A percentile compares a stretch with the other conserved stretches of the same genome.
Conservation (phyloP, 2,888 invertebrate genomes). For the Monopis laevigella region DNA sequence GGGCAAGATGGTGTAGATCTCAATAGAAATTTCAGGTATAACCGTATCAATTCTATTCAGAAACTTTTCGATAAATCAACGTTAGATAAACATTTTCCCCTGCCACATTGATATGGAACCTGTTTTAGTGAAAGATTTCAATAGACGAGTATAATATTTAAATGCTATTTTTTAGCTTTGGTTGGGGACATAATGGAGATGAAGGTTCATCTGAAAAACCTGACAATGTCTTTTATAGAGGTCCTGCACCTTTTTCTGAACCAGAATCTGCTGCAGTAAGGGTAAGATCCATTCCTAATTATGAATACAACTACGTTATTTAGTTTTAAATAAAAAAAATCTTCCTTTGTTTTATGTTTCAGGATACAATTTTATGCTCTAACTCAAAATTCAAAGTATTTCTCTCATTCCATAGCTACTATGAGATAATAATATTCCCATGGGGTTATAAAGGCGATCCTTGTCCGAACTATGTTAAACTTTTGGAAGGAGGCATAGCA, state of each 20-base stretch:
- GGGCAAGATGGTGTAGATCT: constrained; percentile 81
- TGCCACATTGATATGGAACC: too few relatives aligned
- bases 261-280: constrained; percentile 79
- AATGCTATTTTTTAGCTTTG: constrained; percentile 56
- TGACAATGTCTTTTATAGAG: constrained; percentile 82
- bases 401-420: constrained; percentile 56
- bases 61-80: too few relatives aligned
- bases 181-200: constrained; percentile 78
- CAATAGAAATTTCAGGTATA: constrained; percentile 87
- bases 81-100: too few relatives aligned
- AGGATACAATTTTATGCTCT: constrained; percentile 49
- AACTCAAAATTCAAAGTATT: constrained; percentile 45
- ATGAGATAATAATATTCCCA: constrained; percentile 52
- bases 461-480: constrained; percentile 43
- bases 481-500: constrained; percentile 43
- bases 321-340: background rate
- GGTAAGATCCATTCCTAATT: constrained; percentile 30
- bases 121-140: too few relatives aligned
- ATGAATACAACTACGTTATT: background rate
- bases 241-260: constrained; percentile 84
- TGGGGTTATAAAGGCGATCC: constrained; percentile 50
- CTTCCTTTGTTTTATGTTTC: too few relatives aligned
- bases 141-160: too few relatives aligned
- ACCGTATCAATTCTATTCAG: too few relatives aligned
- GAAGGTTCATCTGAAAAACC: constrained; percentile 84